Evolutionary conservation across 2,888 invertebrate genomes (phyloP).

Genomic region (Sericinus montela): DNA sequence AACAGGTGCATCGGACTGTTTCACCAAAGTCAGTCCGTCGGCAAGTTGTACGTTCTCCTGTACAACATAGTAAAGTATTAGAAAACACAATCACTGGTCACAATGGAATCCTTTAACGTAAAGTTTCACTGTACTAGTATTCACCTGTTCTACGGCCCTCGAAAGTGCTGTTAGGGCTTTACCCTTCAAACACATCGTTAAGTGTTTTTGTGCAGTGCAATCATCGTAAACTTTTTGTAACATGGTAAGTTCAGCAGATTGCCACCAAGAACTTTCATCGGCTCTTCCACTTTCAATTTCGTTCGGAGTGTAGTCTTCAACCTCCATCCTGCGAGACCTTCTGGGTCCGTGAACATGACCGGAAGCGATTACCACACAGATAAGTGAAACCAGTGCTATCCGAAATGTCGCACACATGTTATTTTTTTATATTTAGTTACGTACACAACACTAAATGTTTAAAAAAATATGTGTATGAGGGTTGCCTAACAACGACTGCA

Average conservation of each 20-base stretch:
- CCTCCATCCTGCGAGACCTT: constrained; percentile 67
- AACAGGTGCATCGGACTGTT: constrained; percentile 75
- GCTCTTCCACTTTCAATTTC: constrained; percentile 74
- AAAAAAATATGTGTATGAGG: constrained; percentile 63
- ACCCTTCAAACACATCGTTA: constrained; percentile 80
- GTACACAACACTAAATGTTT: constrained; percentile 64
- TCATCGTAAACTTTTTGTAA: constrained; percentile 82
- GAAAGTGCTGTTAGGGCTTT: constrained; percentile 79
- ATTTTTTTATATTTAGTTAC: constrained; percentile 43
- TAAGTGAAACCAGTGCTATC: constrained; percentile 65
- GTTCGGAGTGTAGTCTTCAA: constrained; percentile 62
- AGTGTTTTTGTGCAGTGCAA: constrained; percentile 80
- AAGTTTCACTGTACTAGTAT: constrained; percentile 28
- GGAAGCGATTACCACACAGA: constrained; percentile 62
- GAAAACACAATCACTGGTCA: constrained; percentile 38
- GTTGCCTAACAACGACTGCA: constrained; percentile 70
- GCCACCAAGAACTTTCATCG: constrained; percentile 74
- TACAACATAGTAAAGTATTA: constrained; percentile 52
- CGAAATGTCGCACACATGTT: constrained; percentile 67
- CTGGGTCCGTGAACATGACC: constrained; percentile 66
- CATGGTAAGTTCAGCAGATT: constrained; percentile 78
- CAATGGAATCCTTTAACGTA: constrained; percentile 26
- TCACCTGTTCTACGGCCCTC: constrained; percentile 81
- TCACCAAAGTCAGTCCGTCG: constrained; percentile 80
- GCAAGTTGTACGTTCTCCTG: constrained; percentile 81